Base-by-base conservation (phyloP, 2,113 vertebrate genomes). In the Lethenteron camtschaticum region DNA sequence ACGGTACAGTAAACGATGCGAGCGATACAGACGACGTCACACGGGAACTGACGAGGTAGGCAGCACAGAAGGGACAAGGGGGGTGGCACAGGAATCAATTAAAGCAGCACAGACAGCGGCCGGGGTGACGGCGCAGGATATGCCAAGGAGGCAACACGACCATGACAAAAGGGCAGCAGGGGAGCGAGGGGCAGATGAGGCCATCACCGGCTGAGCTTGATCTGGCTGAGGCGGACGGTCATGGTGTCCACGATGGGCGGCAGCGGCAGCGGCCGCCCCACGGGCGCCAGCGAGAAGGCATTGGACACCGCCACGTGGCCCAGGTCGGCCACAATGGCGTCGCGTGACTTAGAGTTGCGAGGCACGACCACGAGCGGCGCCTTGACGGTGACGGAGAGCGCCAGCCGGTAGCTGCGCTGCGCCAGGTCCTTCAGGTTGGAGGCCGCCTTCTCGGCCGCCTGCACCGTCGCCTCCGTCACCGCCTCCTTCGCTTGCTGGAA, bases 341-440 rank as follows among this genome's bases (percentile, higher is more conserved):
- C 83, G 7, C 79, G 75, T 9, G 90, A 96, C 56, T 74, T 68
- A 1, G 90, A 87, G 9, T 88, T 92, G 78, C 92, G 86, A 0
- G 94, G 94, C 72, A 99, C 75, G 58, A 96, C 73, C 74, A 99
- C 82, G 63, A 99, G 85, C 0, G 94, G 94, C 1, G 92, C 94
- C 79, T 96, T 96, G 73, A 99, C 77, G 71, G 81, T 74, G 74
- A 99, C 78, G 74, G 84, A 82, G 80, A 87, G 75, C 1, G 84
- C 82, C 63, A 95, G 79, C 2, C 92, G 87, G 68, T 88, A 88
- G 70, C 90, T 96, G 78, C 88, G 87, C 74, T 86, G 84, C n/a
- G 94, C 85, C 3, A 96, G 78, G 68, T 84, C 87, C 12, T 86
- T 85, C 55, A 99, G 84, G 2, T 88, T 90, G 56, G 81, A 90